Evolutionary conservation across 2,797 vertebrate genomes (phyloP).

Genomic region (Xerus rutilus): DNA sequence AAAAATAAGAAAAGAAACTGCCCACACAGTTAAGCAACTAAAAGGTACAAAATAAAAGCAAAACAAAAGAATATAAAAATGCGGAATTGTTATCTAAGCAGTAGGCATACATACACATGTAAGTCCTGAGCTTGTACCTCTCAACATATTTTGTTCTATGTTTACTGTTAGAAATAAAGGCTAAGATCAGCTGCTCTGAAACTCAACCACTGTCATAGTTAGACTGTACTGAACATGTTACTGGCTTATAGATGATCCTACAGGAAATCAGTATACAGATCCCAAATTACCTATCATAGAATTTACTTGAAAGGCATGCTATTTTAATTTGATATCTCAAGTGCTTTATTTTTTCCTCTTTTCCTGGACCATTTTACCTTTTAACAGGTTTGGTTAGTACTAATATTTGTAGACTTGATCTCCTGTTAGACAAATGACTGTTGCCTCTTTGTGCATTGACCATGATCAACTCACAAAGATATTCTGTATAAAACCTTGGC

Average conservation of each 20-base stretch:
- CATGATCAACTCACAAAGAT: background rate
- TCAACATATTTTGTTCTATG: background rate
- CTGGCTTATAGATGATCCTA: background rate
- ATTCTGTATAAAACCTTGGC: background rate
- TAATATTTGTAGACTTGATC: background rate
- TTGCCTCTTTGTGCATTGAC: background rate
- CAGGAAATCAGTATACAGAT: too few relatives aligned
- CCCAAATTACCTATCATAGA: background rate
- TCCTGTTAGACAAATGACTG: background rate
- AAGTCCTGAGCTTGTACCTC: background rate
- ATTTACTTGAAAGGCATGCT: background rate
- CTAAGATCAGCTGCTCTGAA: background rate
- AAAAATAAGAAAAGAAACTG: background rate
- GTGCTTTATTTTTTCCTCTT: background rate
- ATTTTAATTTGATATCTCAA: background rate
- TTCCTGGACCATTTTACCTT: background rate
- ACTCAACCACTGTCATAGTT: background rate
- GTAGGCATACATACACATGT: background rate
- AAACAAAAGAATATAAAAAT: background rate
- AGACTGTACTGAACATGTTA: background rate
- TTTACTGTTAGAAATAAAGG: background rate
- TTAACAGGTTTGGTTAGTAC: background rate
- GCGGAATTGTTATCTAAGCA: background rate
- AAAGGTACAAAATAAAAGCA: background rate
- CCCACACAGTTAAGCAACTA: background rate